phyloP scores from a whole-genome alignment of 1,140 invertebrate species.

The Ceratoteleas bidentatus region DNA sequence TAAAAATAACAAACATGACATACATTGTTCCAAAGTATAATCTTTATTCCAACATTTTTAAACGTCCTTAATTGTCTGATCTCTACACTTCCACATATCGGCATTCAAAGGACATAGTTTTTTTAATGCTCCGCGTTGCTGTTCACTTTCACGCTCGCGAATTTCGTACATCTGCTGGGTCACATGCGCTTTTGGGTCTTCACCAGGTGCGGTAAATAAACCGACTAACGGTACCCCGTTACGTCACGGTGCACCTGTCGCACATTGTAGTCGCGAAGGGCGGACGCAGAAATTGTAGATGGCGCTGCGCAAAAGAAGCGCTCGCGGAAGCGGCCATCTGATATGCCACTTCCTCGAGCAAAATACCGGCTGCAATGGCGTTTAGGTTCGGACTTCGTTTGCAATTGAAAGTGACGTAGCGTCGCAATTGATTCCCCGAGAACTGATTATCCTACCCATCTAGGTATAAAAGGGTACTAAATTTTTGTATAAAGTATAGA shows the following conservation, averaged over 20 bases:
- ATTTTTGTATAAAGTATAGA: too few species aligned
- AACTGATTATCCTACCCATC: not conserved
- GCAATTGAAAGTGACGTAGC: conserved; percentile 44
- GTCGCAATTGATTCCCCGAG: conserved; percentile 16
- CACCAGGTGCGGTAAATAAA: conserved; percentile 64
- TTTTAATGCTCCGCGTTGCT: conserved; percentile 19
- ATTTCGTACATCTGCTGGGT: conserved; percentile 64
- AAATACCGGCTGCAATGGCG: conserved; percentile 48
- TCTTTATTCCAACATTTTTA: too few species aligned
- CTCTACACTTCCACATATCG: not conserved
- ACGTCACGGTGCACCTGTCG: conserved; percentile 77
- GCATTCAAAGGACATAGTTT: not conserved
- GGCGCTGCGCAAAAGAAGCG: conserved; percentile 39
- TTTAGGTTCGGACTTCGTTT: not conserved
- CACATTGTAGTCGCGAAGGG: conserved; percentile 70
- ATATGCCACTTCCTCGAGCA: conserved; percentile 73
- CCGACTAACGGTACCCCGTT: conserved; percentile 75
- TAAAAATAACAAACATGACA: too few species aligned
- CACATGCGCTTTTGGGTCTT: conserved; percentile 71
- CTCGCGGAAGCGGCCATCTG: conserved; percentile 57
- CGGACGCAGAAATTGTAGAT: conserved; percentile 64
- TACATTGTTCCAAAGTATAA: too few species aligned
- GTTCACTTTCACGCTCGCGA: conserved; percentile 74
- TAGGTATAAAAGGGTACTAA: too few species aligned
- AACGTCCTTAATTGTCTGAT: too few species aligned